These are phyloP conservation scores for Heliconius sara DNA, from an alignment of 2,888 invertebrate genomes.

Conservation along the genomic window DNA sequence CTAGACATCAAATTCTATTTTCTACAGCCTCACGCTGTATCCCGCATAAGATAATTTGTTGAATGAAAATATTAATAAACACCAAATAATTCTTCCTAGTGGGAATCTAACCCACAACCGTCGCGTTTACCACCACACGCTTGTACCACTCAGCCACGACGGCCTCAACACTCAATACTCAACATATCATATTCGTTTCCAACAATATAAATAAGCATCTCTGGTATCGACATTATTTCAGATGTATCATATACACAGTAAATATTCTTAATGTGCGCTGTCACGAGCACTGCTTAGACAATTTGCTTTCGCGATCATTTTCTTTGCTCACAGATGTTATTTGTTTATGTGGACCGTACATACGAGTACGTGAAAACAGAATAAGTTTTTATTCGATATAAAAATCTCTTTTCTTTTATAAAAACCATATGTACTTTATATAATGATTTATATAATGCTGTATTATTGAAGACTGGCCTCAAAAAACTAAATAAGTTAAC, in stretches of 20 bases:
- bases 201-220: constrained; percentile 20
- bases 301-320: constrained; percentile 48
- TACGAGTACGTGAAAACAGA: neutral
- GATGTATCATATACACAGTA: constrained; percentile 48
- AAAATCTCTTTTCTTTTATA: neutral
- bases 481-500: too few relatives aligned
- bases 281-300: constrained; percentile 47
- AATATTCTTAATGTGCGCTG: constrained; percentile 49
- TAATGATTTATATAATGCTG: neutral
- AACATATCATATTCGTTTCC: constrained; percentile 5
- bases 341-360: constrained; percentile 21
- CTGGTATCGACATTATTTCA: constrained; percentile 50
- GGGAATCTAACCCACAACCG: too few relatives aligned
- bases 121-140: too few relatives aligned
- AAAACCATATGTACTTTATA: neutral
- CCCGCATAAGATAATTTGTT: too few relatives aligned
- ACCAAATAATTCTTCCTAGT: too few relatives aligned
- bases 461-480: too few relatives aligned
- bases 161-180: neutral
- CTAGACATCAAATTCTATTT: too few relatives aligned
- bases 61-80: too few relatives aligned
- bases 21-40: too few relatives aligned
- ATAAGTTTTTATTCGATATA: constrained; percentile 8
- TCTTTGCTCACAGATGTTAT: constrained; percentile 40
- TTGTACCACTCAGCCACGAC: too few relatives aligned